Base-by-base conservation (phyloP, 2,888 invertebrate genomes). In the Carterocephalus palaemon region DNA sequence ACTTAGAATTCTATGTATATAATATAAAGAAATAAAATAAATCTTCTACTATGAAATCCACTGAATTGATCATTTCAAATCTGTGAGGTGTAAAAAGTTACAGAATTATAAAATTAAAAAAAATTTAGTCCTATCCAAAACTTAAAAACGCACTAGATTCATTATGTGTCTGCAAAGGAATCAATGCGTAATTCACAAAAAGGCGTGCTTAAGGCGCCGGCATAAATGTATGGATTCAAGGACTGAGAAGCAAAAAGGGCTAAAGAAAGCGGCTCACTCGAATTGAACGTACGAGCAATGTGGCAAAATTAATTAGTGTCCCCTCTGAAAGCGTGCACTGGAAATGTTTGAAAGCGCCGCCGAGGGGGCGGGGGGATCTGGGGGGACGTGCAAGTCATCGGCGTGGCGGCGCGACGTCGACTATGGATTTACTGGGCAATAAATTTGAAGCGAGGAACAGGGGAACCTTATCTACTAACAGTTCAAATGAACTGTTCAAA, bases 221-320 rank as follows among this genome's bases (percentile, higher is more conserved):
- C 40, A 46, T 40, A 46, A 47, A 42, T 39, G 49, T 47, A 46
- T 48, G 46, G 23, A 54, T 45, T 55, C 53, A 49, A 53, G 51
- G 47, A 53, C 47, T 51, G 53, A 54, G 54, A 49, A 50, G 54
- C 60, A 66, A 71, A 72, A 72, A 72, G 54, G 56, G 57, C 57
- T 53, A 62, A 59, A 64, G 59, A 64, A 67, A 60, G 31, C 68
- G 67, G 67, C 67, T 70, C 64, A 74, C 67, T 67, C 57, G 67
- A 71, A 76, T 67, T 67, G 70, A 74, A 70, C 69, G 67, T 68
- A 70, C 67, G 62, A 68, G 65, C 66, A 67, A 66, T 64, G 69
- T 64, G 70, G 69, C 60, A 63, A 78, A 83, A 84, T 82, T 84
- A 84, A 84, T 85, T 81, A 84, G 76, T 75, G 75, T 73, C 68